These are phyloP conservation scores for Orthonevra nobilis DNA, from an alignment of 2,888 invertebrate genomes.

Conservation along the genomic window DNA sequence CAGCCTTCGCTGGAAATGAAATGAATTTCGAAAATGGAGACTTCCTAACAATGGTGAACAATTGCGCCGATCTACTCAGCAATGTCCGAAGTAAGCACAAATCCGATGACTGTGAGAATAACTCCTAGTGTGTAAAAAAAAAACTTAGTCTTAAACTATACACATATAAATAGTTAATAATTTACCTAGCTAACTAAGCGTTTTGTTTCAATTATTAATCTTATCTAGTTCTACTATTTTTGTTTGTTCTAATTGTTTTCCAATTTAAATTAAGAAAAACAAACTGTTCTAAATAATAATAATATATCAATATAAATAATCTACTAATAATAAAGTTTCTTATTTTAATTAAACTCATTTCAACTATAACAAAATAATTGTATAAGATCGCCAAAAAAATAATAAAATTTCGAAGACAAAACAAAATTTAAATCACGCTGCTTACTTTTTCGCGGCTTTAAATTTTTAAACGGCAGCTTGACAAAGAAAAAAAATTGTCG, in stretches of 20 bases:
- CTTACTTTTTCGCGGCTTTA: conserved; percentile 52
- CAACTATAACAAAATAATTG: conserved; percentile 31
- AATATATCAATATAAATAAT: too few species aligned
- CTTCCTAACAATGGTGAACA: conserved; percentile 83
- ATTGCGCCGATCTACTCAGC: conserved; percentile 84
- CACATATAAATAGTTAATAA: conserved; percentile 28
- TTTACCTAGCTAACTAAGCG: conserved; percentile 61
- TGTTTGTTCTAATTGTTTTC: conserved; percentile 12
- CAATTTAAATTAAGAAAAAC: not conserved
- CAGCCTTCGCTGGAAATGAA: conserved; percentile 72
- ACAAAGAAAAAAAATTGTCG: conserved; percentile 5
- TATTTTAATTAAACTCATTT: conserved; percentile 12
- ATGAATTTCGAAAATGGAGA: conserved; percentile 79
- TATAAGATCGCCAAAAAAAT: conserved; percentile 55
- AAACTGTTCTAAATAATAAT: too few species aligned
- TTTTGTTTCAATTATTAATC: conserved; percentile 29
- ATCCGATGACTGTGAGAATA: conserved; percentile 80
- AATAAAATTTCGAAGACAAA: conserved; percentile 26
- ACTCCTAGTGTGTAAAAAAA: conserved; percentile 79
- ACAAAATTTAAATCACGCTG: conserved; percentile 10
- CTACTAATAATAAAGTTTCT: not conserved
- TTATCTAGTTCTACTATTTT: conserved; percentile 28
- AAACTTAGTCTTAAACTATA: conserved; percentile 52
- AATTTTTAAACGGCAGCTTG: conserved; percentile 21
- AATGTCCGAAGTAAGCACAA: conserved; percentile 81